Evolutionary conservation across 2,797 vertebrate species (phyloP), one percentile per base, ranked within the genome.

Genomic region (Gymnothorax javanicus): DNA sequence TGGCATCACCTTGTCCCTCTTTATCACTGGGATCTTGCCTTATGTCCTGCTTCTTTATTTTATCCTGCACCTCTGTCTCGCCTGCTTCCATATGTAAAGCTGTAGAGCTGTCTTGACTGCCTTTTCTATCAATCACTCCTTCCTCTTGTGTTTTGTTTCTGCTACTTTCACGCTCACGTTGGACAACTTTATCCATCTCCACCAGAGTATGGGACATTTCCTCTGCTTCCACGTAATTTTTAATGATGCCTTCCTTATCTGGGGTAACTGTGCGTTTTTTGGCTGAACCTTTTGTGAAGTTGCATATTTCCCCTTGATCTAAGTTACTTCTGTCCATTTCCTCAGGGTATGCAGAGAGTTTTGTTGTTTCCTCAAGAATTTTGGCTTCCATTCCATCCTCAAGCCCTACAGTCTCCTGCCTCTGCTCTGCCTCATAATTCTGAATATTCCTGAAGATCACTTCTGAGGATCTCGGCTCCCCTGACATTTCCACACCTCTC

Each of bases 21-120:
- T 20, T 23, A 5, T 17, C 62, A 64, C 20, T 6, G 62, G 15
- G 62, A 23, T 64, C 62, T 23, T 69, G 23, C 12, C 23, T 69
- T 25, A 25, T 25, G 23, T 25, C 64, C n/a, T 69, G 64, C 64
- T 69, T 69, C 64, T n/a, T 58, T 69, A 0, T 64, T 43, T 23
- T 20, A 20, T 59, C 69, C 77, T 85, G 82, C 88, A 90, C 57
- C 79, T 86, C 89, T 87, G 7, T 0, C 79, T 58, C 62, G 56
- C 20, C 54, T 86, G 87, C 85, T 62, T 1, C 57, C 43, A 60
- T 91, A 84, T 50, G 89, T 89, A 43, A 88, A 84, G 12, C 64
- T 11, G 6, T 73, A 20, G 62, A 87, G 83, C 7, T 9, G 11
- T n/a, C 23, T 69, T 69, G 64, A 8, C 1, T 43, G 15, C 1